These are phyloP conservation scores for Xiphydria camelus DNA, from an alignment of 2,888 invertebrate species.

Conservation along the genomic window DNA sequence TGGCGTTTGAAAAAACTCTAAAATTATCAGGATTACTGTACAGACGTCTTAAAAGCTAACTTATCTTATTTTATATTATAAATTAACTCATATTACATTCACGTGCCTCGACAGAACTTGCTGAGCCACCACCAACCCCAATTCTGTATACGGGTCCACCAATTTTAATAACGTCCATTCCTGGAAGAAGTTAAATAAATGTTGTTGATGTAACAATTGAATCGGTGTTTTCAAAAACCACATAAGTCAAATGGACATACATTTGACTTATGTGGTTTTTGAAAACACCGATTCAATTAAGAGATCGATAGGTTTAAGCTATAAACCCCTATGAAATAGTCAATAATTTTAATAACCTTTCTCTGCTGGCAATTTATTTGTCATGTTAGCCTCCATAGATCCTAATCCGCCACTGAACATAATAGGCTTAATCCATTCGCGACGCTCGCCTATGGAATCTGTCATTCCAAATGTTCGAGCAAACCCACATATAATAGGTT, in stretches of 20 bases:
- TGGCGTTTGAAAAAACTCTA: no score
- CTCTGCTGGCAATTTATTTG: constrained; percentile 74
- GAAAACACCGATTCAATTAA: constrained; percentile 3
- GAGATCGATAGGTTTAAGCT: neutral
- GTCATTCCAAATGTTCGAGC: constrained; percentile 85
- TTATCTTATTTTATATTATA: no score
- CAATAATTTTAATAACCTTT: constrained; percentile 61
- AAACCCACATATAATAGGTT: constrained; percentile 91
- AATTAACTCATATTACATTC: no score
- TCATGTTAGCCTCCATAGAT: constrained; percentile 81
- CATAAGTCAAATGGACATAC: no score
- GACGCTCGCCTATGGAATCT: constrained; percentile 68
- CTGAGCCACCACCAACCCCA: constrained; percentile 98
- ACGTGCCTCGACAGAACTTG: constrained; percentile 82
- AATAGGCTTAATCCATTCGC: constrained; percentile 97
- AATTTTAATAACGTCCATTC: constrained; percentile 90
- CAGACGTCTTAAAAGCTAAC: no score
- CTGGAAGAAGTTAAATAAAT: constrained; percentile 53
- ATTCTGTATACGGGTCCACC: constrained; percentile 98
- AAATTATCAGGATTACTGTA: no score
- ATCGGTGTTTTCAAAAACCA: constrained; percentile 13
- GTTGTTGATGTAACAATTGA: constrained; percentile 1
- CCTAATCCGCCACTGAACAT: constrained; percentile 99
- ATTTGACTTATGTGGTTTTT: no score
- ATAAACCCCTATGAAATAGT: neutral